Conservation (phyloP, 1,140 invertebrate species). For the Nilaparvata lugens region DNA sequence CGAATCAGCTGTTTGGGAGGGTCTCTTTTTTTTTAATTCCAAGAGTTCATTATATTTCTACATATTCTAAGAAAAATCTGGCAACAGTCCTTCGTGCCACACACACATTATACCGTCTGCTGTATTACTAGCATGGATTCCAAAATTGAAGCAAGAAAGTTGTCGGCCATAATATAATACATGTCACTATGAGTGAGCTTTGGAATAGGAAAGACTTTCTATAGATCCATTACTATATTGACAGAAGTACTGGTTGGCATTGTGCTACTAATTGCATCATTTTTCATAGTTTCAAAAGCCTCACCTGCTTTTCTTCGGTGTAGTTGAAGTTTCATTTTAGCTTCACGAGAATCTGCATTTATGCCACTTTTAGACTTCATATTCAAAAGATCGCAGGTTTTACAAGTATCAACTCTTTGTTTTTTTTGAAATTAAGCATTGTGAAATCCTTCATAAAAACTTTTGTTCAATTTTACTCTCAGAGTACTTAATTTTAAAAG, state of each 20-base stretch:
- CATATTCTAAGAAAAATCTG: too few relatives aligned
- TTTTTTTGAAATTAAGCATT: slow-evolving; percentile 1
- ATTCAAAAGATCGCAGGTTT: slow-evolving; percentile 4
- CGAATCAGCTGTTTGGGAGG: too few relatives aligned
- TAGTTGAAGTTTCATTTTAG: slow-evolving; percentile 7
- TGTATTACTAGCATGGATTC: slow-evolving; percentile 17
- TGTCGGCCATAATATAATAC: slow-evolving; percentile 24
- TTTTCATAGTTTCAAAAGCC: slow-evolving; percentile 14
- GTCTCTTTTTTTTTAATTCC: too few relatives aligned
- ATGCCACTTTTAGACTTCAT: background rate
- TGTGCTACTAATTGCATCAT: slow-evolving; percentile 1
- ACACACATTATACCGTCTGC: slow-evolving; percentile 19
- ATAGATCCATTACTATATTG: slow-evolving; percentile 5
- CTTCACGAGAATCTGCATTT: background rate
- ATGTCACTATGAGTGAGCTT: slow-evolving; percentile 23
- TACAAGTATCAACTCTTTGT: background rate
- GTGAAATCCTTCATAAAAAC: slow-evolving; percentile 9
- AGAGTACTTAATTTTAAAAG: slow-evolving; percentile 14
- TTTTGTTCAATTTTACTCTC: slow-evolving; percentile 14
- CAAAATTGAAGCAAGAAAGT: slow-evolving; percentile 20
- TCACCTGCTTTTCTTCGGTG: slow-evolving; percentile 17
- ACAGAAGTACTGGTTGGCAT: background rate
- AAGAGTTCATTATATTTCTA: too few relatives aligned
- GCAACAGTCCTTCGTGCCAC: slow-evolving; percentile 23
- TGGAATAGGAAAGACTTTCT: slow-evolving; percentile 21